Percentiles rank a stretch among this genome's conserved stretches.
Conservation (phyloP, 2,888 invertebrate species). For the Spodoptera picta region DNA sequence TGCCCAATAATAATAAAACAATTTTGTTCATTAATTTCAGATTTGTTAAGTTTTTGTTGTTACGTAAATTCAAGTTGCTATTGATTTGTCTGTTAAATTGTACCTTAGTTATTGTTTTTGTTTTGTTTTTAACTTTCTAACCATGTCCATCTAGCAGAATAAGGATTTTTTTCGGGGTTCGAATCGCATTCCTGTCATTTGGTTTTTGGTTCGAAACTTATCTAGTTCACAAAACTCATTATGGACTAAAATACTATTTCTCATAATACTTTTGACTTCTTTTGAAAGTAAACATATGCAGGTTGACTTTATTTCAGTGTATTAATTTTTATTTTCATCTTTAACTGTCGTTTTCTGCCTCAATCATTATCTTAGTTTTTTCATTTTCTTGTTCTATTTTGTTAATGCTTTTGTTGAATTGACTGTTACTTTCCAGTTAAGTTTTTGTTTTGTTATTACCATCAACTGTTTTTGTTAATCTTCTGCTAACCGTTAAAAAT, state of each 20-base stretch:
- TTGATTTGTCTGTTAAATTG: constrained; percentile 55
- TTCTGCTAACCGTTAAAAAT: too few species aligned
- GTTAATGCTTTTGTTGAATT: constrained; percentile 18
- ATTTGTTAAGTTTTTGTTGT: constrained; percentile 33
- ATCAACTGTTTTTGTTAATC: too few species aligned
- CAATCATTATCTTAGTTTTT: constrained; percentile 9
- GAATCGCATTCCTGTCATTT: too few species aligned
- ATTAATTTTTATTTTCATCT: too few species aligned
- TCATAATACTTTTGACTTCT: too few species aligned
- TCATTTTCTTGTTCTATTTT: constrained; percentile 26
- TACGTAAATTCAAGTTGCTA: constrained; percentile 14
- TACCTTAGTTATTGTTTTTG: constrained; percentile 66
- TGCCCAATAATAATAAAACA: background rate
- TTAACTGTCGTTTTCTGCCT: background rate
- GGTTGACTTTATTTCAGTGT: too few species aligned
- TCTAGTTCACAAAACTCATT: too few species aligned
- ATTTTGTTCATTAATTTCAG: background rate
- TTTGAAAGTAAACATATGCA: too few species aligned
- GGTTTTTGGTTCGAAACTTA: too few species aligned
- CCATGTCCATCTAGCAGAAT: too few species aligned
- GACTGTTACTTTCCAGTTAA: constrained; percentile 36
- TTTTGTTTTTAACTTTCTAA: constrained; percentile 52
- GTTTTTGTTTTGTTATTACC: constrained; percentile 34
- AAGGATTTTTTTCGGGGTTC: too few species aligned
- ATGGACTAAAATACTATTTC: too few species aligned